Conservation (phyloP, 2,797 vertebrate species). For the Nyctalus aviator region DNA sequence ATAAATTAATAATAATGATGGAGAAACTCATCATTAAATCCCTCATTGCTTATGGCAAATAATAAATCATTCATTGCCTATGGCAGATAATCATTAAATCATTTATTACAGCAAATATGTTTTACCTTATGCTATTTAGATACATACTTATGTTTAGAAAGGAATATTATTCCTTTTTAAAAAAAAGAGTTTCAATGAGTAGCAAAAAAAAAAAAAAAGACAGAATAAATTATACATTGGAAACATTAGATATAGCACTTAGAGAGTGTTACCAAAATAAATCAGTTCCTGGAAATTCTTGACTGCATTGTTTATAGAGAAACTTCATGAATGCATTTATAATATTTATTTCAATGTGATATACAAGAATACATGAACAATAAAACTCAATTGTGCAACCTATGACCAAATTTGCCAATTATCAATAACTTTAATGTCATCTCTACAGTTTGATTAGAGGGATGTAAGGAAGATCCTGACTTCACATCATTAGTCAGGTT, state of each 20-base stretch:
- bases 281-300: conserved; percentile 3
- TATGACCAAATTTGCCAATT: neutral
- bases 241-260: neutral
- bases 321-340: conserved; percentile 15
- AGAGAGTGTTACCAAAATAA: conserved; percentile 49
- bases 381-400: neutral
- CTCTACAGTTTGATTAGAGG: neutral
- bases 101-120: neutral
- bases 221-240: neutral
- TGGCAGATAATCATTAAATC: neutral
- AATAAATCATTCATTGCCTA: neutral
- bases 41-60: neutral
- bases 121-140: neutral
- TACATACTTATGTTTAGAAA: neutral
- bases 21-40: conserved; percentile 11
- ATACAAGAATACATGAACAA: conserved; percentile 2
- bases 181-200: neutral
- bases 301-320: neutral
- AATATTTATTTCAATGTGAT: neutral
- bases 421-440: neutral
- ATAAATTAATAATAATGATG: conserved; percentile 45
- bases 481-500: neutral
- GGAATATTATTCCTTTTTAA: neutral
- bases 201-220: neutral
- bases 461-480: neutral